Conservation (phyloP, 2,113 vertebrate genomes). For the Callocephalon fimbriatum region DNA sequence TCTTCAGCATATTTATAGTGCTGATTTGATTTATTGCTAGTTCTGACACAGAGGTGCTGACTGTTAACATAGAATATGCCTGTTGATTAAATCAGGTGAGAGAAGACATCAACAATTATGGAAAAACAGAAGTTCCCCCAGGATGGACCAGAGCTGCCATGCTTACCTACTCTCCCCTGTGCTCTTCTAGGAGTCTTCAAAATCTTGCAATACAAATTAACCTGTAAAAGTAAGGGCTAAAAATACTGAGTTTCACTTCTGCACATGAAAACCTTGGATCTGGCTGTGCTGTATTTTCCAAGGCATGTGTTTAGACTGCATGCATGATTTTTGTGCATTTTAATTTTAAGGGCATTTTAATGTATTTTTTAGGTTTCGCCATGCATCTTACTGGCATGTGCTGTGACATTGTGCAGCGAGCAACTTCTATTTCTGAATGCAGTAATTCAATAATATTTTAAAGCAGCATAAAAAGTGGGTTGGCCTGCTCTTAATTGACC, state of each 20-base stretch:
- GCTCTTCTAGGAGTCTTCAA: not conserved
- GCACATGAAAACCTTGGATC: rapidly evolving
- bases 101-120: not conserved
- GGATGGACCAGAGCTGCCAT: not conserved
- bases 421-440: rapidly evolving
- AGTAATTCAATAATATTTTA: not conserved
- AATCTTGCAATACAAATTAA: not conserved
- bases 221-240: not conserved
- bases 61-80: not conserved
- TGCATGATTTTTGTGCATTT: rapidly evolving
- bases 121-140: not conserved
- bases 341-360: not conserved
- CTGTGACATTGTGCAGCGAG: not conserved
- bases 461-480: not conserved
- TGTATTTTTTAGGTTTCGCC: not conserved
- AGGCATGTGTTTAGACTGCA: rapidly evolving
- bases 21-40: not conserved
- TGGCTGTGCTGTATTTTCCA: rapidly evolving
- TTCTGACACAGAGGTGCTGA: not conserved
- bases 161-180: not conserved
- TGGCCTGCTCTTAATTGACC: not conserved
- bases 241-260: not conserved
- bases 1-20: not conserved
- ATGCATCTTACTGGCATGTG: not conserved
- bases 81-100: not conserved